These are phyloP conservation scores for Stenodema calcarata DNA, from an alignment of 2,888 invertebrate genomes.

Conservation along the genomic window DNA sequence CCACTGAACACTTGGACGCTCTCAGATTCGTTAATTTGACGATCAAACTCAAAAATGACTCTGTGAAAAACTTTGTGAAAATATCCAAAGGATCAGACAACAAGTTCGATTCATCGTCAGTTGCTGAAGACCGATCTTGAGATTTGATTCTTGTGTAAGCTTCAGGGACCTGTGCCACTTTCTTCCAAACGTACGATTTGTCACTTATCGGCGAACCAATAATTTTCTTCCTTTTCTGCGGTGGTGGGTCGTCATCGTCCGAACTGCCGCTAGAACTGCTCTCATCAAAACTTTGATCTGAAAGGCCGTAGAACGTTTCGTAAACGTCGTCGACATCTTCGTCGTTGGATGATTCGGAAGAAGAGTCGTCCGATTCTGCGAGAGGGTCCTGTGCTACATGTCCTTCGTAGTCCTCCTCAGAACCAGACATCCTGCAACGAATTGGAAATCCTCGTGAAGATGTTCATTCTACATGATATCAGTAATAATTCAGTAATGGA, in stretches of 20 bases:
- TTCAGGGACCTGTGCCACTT: neutral
- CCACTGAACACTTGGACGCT: neutral
- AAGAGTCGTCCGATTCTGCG: neutral
- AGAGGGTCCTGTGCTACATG: neutral
- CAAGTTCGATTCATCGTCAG: neutral
- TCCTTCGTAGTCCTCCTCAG: neutral
- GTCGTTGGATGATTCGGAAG: neutral
- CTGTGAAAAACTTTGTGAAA: conserved; percentile 11
- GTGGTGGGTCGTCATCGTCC: neutral
- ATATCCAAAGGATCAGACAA: neutral
- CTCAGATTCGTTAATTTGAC: neutral
- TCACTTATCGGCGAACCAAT: neutral
- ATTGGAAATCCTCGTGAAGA: neutral
- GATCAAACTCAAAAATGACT: neutral
- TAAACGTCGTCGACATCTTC: neutral
- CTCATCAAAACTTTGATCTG: neutral
- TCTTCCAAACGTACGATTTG: neutral
- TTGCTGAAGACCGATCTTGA: neutral
- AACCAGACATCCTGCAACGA: neutral
- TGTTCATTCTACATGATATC: no score
- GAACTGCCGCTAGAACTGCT: neutral
- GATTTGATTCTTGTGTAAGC: neutral
- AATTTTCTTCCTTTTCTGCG: neutral
- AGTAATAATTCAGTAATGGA: no score
- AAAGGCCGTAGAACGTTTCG: neutral